A percentile compares a stretch with the other conserved stretches of the same genome.
These are phyloP conservation scores for Ostrea denselamellosa DNA, from an alignment of 1,140 invertebrate species.

Conservation along the genomic window DNA sequence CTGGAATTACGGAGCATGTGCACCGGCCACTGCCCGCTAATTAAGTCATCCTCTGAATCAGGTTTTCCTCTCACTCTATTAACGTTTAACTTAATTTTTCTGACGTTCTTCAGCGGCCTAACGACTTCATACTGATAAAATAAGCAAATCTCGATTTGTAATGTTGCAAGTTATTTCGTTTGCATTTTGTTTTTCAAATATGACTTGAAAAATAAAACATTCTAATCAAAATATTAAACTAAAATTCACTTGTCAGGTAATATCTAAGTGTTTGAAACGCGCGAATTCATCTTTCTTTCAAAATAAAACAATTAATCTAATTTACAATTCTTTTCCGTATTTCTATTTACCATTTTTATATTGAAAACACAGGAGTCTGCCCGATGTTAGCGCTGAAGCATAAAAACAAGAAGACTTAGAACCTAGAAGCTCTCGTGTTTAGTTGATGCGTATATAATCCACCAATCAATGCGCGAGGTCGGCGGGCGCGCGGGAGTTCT, in stretches of 20 bases:
- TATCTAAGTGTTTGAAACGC: no score
- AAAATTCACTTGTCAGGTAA: no score
- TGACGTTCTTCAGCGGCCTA: no score
- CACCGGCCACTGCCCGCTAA: background rate
- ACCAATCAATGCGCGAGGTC: background rate
- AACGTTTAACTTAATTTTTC: no score
- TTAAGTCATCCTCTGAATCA: background rate
- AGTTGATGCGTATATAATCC: constrained; percentile 5
- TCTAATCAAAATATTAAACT: no score
- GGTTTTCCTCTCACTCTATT: background rate
- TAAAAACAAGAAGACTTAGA: background rate
- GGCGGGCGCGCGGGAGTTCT: background rate
- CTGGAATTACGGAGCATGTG: background rate
- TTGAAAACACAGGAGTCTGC: background rate
- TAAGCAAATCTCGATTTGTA: no score
- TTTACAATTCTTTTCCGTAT: background rate
- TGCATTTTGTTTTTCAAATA: no score
- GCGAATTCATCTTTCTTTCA: no score
- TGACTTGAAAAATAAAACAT: no score
- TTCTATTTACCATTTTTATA: background rate
- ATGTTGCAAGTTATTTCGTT: no score
- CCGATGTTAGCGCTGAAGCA: background rate
- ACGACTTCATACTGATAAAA: no score
- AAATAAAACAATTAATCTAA: no score
- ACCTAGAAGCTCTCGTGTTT: background rate